Evolutionary conservation across 2,113 vertebrate species (phyloP).

Genomic region (Sinocyclocheilus anophthalmus): DNA sequence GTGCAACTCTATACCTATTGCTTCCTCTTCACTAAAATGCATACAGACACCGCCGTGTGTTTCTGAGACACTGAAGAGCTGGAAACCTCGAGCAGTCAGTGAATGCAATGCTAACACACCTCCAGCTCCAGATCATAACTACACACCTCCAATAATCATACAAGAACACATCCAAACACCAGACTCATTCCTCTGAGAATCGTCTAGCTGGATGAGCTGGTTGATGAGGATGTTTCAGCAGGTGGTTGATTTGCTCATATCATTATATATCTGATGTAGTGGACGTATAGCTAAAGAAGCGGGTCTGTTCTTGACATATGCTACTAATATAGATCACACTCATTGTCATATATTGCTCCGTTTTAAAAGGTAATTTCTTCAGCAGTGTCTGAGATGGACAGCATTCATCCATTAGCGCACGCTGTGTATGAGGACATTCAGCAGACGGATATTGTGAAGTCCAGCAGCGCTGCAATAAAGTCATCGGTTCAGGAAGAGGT

Average conservation of each 20-base stretch:
- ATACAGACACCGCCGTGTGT: no score
- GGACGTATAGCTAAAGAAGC: neutral
- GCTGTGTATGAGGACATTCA: neutral
- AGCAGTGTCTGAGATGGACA: neutral
- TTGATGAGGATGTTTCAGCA: neutral
- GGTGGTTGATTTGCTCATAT: neutral
- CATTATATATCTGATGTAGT: neutral
- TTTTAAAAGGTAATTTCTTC: constrained; percentile 4
- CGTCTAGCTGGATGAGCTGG: neutral
- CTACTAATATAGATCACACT: neutral
- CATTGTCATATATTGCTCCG: neutral
- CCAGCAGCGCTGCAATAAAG: constrained; percentile 19
- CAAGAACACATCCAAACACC: neutral
- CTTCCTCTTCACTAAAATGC: no score
- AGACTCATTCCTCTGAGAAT: neutral
- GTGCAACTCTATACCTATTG: no score
- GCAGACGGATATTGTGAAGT: neutral
- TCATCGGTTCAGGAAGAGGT: constrained; percentile 10
- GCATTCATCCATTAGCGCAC: neutral
- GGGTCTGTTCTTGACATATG: no score
- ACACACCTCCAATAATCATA: neutral
- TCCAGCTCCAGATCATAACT: neutral
- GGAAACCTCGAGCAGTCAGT: neutral
- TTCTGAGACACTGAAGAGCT: neutral
- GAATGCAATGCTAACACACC: neutral